Evolutionary conservation across 2,797 vertebrate species (phyloP).

Genomic region (Oreochromis mossambicus): DNA sequence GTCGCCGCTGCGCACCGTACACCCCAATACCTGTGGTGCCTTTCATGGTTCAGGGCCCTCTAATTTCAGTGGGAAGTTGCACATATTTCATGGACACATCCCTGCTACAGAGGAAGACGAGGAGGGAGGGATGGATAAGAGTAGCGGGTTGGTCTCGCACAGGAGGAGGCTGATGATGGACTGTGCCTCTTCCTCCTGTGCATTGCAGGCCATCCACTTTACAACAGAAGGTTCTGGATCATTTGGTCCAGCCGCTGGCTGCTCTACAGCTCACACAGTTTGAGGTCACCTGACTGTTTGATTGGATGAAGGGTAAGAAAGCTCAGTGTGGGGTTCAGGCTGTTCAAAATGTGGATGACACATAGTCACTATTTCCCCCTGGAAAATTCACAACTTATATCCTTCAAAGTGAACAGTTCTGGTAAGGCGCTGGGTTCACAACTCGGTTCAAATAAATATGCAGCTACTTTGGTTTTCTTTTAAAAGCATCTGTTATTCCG

Average conservation of each 20-base stretch:
- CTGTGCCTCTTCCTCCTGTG: slow-evolving; percentile 83
- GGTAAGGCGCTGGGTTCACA: neutral
- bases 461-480: neutral
- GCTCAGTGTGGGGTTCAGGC: neutral
- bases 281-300: slow-evolving; percentile 78
- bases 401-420: neutral
- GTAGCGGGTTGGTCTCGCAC: slow-evolving; percentile 61
- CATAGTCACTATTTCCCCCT: neutral
- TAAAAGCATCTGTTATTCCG: neutral
- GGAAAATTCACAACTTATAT: neutral
- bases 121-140: neutral
- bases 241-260: slow-evolving; percentile 84
- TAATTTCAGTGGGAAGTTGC: slow-evolving; percentile 99
- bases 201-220: slow-evolving; percentile 67
- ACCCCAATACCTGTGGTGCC: slow-evolving; percentile 94
- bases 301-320: slow-evolving; percentile 67
- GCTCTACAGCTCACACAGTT: slow-evolving; percentile 61
- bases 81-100: slow-evolving; percentile 97
- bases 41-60: slow-evolving; percentile 98
- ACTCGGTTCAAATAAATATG: neutral
- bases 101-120: slow-evolving; percentile 50
- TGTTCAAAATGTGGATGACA: neutral
- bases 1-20: slow-evolving; percentile 43
- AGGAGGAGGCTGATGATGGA: slow-evolving; percentile 92
- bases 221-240: slow-evolving; percentile 83